Base-by-base conservation (phyloP, 2,888 invertebrate genomes). In the Dynastes tityus region DNA sequence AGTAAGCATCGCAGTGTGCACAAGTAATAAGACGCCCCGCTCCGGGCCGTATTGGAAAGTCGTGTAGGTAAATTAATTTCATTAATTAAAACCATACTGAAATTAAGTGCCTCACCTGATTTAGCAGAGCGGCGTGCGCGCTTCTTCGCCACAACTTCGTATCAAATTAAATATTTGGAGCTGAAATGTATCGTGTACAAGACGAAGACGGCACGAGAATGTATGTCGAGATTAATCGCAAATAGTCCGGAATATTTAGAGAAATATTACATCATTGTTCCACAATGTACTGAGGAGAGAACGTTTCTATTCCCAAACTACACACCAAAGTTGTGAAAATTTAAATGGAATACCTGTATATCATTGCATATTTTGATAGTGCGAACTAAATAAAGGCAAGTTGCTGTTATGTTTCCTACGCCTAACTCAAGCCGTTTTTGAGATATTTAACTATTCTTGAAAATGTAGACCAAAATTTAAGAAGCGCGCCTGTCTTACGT, bases 61-160 rank as follows among this genome's bases (percentile, higher is more conserved):
- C 82, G 83, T 81, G 83, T 16, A 73, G 58, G 73, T 83, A 84
- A 84, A 84, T 85, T 85, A 84, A 85, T 85, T 85, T 84, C 82
- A 84, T 84, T 85, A 85, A 85, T 85, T 84, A 84, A 84, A 84
- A 83, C 83, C 83, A 83, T 84, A 83, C 82, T 82, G 82, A 83
- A 83, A 84, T 84, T 84, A 84, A 84, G 83, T 83, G 82, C 79
- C 81, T 75, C 80, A 79, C 82, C 80, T 79, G 82, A 79, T 82
- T 80, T 80, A 78, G 80, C 76, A 55, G 76, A 55, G 76, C 32
- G 22, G 65, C 58, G 58, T 76, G 55, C 49, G 49, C n/a, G 63
- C 65, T 40, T 61, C 73, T 73, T 73, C 68, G 76, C 58, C 65
- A 27, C 65, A 67, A 67, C 76, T 76, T 76, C 76, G 55, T 45